Evolutionary conservation across 1,140 invertebrate species (phyloP).

Genomic region (Drosophila insularis): DNA sequence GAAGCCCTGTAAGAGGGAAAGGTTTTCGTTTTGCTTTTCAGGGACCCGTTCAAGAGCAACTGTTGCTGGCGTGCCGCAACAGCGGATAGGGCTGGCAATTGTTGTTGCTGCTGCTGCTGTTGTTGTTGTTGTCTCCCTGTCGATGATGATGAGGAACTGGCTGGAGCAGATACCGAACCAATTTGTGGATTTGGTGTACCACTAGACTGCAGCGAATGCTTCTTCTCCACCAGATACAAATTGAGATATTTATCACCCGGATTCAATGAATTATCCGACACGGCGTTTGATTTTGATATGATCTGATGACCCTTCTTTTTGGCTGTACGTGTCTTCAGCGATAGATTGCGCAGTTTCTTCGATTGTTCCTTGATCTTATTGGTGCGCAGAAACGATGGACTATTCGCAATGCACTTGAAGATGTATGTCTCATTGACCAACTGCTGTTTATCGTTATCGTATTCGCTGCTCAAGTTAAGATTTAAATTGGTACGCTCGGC

Average conservation of each 20-base stretch:
- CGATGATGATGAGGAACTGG: constrained; percentile 44
- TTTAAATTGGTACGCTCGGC: constrained; percentile 68
- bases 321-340: constrained; percentile 70
- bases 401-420: constrained; percentile 82
- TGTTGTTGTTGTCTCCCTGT: constrained; percentile 16
- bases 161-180: constrained; percentile 40
- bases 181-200: constrained; percentile 26
- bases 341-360: constrained; percentile 78
- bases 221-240: constrained; percentile 81
- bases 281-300: constrained; percentile 78
- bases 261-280: constrained; percentile 81
- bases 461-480: constrained; percentile 73
- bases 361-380: constrained; percentile 82
- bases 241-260: constrained; percentile 81
- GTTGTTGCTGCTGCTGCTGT: constrained; percentile 24
- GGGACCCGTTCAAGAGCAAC: constrained; percentile 69
- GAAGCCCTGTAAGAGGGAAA: constrained; percentile 69
- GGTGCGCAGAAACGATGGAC: constrained; percentile 79
- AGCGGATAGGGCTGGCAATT: constrained; percentile 58
- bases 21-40: constrained; percentile 69
- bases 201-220: constrained; percentile 67
- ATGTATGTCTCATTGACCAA: constrained; percentile 80
- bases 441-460: constrained; percentile 78
- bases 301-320: constrained; percentile 78
- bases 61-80: constrained; percentile 71